phyloP scores from a whole-genome alignment of 2,888 invertebrate species.

The Cephus pulcher region DNA sequence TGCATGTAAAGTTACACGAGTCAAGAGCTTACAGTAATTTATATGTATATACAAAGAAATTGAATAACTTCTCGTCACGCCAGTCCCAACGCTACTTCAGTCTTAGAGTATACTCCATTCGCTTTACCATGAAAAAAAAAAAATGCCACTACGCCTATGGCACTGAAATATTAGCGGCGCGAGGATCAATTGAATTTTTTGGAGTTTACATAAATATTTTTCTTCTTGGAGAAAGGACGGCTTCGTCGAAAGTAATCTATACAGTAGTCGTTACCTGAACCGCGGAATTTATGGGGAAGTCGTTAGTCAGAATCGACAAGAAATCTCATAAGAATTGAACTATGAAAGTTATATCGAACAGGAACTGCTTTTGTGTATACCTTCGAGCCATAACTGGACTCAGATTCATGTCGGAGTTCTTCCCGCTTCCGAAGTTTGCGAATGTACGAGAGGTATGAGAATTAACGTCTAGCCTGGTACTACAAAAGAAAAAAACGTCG shows the following conservation, averaged over 20 bases:
- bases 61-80: neutral
- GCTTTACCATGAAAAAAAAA: neutral
- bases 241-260: neutral
- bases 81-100: neutral
- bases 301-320: slow-evolving; percentile 17
- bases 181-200: neutral
- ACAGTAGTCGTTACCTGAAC: neutral
- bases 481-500: neutral
- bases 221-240: neutral
- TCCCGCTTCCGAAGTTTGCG: neutral
- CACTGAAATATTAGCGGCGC: neutral
- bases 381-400: neutral
- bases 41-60: neutral
- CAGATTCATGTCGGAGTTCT: neutral
- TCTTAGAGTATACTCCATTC: neutral
- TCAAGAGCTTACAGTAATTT: neutral
- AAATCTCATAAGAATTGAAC: slow-evolving; percentile 28
- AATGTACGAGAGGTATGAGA: neutral
- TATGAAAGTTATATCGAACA: slow-evolving; percentile 32
- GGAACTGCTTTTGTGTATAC: slow-evolving; percentile 26
- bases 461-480: neutral
- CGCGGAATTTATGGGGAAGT: neutral
- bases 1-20: neutral
- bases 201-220: neutral
- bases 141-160: neutral